These are phyloP conservation scores for Tenualosa thibaudeaui DNA, from an alignment of 2,797 vertebrate genomes.

Conservation along the genomic window DNA sequence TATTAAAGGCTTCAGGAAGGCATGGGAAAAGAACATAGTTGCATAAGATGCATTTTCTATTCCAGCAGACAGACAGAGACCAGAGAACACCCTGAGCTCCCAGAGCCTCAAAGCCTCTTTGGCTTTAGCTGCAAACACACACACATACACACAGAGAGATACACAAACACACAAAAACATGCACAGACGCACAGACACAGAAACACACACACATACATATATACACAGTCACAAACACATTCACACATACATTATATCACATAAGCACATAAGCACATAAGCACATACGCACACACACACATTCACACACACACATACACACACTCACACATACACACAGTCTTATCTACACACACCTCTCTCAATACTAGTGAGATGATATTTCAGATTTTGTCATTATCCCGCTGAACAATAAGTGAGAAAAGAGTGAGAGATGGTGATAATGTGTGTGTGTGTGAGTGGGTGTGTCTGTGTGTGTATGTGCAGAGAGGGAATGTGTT, in stretches of 20 bases:
- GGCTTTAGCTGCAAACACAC: constrained; percentile 29
- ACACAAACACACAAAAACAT: constrained; percentile 20
- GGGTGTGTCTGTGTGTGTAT: too few relatives aligned
- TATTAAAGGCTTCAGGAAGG: not conserved
- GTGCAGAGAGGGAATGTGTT: not conserved
- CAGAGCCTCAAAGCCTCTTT: constrained; percentile 15
- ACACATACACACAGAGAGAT: constrained; percentile 49
- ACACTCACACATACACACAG: not conserved
- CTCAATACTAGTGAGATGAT: not conserved
- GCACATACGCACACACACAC: not conserved
- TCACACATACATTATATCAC: not conserved
- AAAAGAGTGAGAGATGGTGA: not conserved
- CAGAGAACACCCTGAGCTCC: constrained; percentile 62
- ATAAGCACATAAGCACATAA: not conserved
- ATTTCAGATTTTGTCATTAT: not conserved
- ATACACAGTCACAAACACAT: not conserved
- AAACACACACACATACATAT: not conserved
- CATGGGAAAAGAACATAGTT: not conserved
- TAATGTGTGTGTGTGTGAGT: not conserved
- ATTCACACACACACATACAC: not conserved
- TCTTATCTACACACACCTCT: not conserved
- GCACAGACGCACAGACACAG: not conserved
- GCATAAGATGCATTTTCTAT: not conserved
- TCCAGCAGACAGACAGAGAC: constrained; percentile 42
- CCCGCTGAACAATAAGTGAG: not conserved